Conservation (phyloP, 2,888 invertebrate genomes). For the Drosophila borealis region DNA sequence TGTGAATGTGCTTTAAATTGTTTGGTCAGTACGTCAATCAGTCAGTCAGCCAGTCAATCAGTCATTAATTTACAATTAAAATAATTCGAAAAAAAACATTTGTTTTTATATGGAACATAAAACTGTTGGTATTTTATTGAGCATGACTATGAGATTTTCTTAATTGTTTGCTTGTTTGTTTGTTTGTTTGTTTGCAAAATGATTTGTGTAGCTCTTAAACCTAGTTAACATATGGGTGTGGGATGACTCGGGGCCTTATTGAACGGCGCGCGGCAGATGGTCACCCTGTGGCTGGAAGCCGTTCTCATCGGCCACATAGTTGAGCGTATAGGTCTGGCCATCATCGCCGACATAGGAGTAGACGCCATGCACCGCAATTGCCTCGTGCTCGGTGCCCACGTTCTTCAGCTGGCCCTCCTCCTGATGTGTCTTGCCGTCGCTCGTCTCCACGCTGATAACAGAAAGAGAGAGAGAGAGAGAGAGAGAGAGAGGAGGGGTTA, state of each 20-base stretch:
- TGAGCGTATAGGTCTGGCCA: slow-evolving; percentile 87
- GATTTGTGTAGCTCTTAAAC: slow-evolving; percentile 37
- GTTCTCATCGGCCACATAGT: slow-evolving; percentile 83
- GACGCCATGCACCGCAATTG: slow-evolving; percentile 87
- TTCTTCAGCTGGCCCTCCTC: slow-evolving; percentile 88
- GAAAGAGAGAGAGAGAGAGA: slow-evolving; percentile 4
- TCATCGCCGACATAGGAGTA: slow-evolving; percentile 87
- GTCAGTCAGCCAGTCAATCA: background rate
- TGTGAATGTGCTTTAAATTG: background rate
- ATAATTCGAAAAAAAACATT: no score
- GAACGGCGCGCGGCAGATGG: slow-evolving; percentile 82
- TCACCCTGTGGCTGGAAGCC: slow-evolving; percentile 85
- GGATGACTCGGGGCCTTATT: slow-evolving; percentile 28
- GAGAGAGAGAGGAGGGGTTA: slow-evolving; percentile 13
- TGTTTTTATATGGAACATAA: slow-evolving; percentile 9
- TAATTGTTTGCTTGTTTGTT: background rate
- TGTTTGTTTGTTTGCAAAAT: slow-evolving; percentile 6
- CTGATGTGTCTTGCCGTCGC: slow-evolving; percentile 87
- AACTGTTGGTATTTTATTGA: slow-evolving; percentile 12
- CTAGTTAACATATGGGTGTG: slow-evolving; percentile 71
- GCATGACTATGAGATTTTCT: slow-evolving; percentile 2
- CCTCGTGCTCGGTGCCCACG: slow-evolving; percentile 87
- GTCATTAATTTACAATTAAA: background rate
- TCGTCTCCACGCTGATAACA: slow-evolving; percentile 87
- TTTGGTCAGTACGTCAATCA: background rate